Percentiles rank a stretch among this genome's conserved stretches.
These are phyloP conservation scores for Aurelia aurita DNA, from an alignment of 30 jellyfish, hydroid and myxozoan genomes.

Conservation along the genomic window DNA sequence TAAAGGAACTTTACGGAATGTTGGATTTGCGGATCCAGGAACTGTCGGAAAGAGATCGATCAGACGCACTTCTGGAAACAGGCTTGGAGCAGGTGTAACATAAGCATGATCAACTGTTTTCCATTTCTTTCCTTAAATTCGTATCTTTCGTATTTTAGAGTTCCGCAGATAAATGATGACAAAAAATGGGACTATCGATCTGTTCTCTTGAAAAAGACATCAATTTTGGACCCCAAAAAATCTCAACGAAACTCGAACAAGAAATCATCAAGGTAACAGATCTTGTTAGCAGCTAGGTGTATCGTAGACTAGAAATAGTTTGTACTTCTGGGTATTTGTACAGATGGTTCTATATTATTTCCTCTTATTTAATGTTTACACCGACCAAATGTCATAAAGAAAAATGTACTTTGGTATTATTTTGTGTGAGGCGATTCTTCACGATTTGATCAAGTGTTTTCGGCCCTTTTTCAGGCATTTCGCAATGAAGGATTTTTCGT, in stretches of 20 bases:
- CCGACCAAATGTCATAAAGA: no score
- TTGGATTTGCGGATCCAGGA: no score
- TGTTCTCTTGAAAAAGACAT: slow-evolving; percentile 44
- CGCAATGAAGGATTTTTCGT: neutral
- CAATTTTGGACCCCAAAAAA: slow-evolving; percentile 18
- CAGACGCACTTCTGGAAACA: no score
- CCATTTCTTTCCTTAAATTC: neutral
- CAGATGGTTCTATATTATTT: no score
- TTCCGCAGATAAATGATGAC: slow-evolving; percentile 75
- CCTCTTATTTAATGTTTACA: no score
- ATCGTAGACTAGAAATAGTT: no score
- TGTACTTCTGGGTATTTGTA: no score
- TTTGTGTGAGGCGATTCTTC: neutral
- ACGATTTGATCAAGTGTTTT: neutral
- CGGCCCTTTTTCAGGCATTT: neutral
- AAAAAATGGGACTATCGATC: slow-evolving; percentile 78
- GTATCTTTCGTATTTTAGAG: slow-evolving; percentile 37
- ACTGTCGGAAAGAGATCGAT: no score
- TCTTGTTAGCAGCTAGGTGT: no score
- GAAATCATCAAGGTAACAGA: slow-evolving; percentile 39
- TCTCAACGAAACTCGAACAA: slow-evolving; percentile 1
- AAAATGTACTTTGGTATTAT: neutral
- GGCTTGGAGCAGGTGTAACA: no score
- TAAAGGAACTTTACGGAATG: no score
- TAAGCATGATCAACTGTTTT: no score